These are phyloP conservation scores for Meandrusa payeni DNA, from an alignment of 2,888 invertebrate genomes.

Conservation along the genomic window DNA sequence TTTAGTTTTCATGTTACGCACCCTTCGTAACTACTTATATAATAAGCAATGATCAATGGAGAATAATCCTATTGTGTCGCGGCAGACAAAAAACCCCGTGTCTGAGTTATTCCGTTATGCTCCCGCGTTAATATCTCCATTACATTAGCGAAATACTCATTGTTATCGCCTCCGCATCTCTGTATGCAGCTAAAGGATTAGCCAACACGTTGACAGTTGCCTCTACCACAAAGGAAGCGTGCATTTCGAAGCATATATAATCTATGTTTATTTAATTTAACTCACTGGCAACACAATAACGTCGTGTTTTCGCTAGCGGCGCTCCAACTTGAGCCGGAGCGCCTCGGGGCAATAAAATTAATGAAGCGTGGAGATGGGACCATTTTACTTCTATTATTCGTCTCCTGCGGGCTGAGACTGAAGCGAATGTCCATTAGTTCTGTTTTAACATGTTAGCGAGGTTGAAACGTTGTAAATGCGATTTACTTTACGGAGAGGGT, in stretches of 20 bases:
- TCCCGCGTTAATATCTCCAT: conserved; percentile 77
- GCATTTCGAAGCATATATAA: conserved; percentile 67
- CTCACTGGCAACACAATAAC: conserved; percentile 74
- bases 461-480: conserved; percentile 81
- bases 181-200: conserved; percentile 61
- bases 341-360: conserved; percentile 80
- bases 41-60: conserved; percentile 80
- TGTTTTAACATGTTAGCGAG: conserved; percentile 81
- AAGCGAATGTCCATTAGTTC: conserved; percentile 81
- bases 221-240: conserved; percentile 64
- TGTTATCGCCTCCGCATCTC: conserved; percentile 42
- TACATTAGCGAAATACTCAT: conserved; percentile 66
- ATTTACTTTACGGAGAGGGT: conserved; percentile 77
- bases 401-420: conserved; percentile 79
- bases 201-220: conserved; percentile 72
- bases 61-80: conserved; percentile 78
- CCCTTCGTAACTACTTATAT: conserved; percentile 76
- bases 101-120: conserved; percentile 76
- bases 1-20: conserved; percentile 80
- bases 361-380: conserved; percentile 81
- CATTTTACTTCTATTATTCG: conserved; percentile 81
- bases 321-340: conserved; percentile 64
- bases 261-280: conserved; percentile 78
- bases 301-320: conserved; percentile 72
- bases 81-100: conserved; percentile 74